Conservation (phyloP, 2,888 invertebrate species). For the Emesis russula region DNA sequence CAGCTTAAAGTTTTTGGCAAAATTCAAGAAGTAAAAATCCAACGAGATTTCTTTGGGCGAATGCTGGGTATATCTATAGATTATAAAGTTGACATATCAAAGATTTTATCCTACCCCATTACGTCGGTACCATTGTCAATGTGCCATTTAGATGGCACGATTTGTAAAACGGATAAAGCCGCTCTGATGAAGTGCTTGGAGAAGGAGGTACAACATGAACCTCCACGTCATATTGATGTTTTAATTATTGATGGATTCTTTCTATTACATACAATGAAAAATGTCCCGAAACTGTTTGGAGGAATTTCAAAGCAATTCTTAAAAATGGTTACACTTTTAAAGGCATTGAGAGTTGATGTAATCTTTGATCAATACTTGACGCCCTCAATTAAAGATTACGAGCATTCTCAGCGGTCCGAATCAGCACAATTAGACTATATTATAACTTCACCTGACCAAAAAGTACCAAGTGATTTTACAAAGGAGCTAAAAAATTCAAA, state of each 20-base stretch:
- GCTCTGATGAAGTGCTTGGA: constrained; percentile 14
- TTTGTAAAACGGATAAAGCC: constrained; percentile 5
- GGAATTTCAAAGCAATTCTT: constrained; percentile 84
- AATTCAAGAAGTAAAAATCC: not conserved
- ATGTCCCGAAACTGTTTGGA: constrained; percentile 88
- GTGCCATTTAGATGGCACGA: constrained; percentile 7
- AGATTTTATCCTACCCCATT: not conserved
- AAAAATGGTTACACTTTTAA: constrained; percentile 68
- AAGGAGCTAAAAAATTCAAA: constrained; percentile 49
- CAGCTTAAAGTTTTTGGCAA: not conserved
- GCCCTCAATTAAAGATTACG: constrained; percentile 72
- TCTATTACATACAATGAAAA: constrained; percentile 61
- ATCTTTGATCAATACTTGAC: constrained; percentile 70
- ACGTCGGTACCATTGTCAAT: too few species aligned
- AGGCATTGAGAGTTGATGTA: constrained; percentile 69
- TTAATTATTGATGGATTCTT: constrained; percentile 72
- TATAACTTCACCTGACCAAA: constrained; percentile 84
- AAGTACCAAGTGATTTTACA: constrained; percentile 65
- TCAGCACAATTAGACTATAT: constrained; percentile 78
- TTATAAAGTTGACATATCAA: not conserved
- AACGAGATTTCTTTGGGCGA: not conserved
- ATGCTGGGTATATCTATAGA: not conserved
- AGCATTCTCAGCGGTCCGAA: constrained; percentile 64
- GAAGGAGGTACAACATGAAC: constrained; percentile 36
- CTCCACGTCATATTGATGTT: constrained; percentile 43